Conservation (phyloP, 23 tunicate species). For the Ciona savignyi region DNA sequence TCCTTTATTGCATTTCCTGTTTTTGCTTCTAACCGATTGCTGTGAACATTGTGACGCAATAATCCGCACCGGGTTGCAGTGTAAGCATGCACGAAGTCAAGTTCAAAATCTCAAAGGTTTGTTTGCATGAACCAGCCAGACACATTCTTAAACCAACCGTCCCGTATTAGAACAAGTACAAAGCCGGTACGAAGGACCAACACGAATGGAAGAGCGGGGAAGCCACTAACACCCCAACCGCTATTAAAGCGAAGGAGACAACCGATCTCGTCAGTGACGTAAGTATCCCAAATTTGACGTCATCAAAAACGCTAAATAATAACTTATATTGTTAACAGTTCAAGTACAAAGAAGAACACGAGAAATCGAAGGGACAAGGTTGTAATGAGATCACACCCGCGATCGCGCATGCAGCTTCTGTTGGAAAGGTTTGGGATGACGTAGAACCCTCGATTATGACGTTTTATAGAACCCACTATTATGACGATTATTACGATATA, state of each 20-base stretch:
- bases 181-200: constrained; percentile 49
- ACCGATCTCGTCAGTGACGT: constrained; percentile 62
- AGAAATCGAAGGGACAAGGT: constrained; percentile 65
- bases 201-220: constrained; percentile 79
- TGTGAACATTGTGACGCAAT: background rate
- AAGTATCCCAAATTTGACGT: too few species aligned
- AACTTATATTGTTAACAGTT: background rate
- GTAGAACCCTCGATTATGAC: too few species aligned
- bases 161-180: constrained; percentile 53
- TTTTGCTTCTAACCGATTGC: background rate
- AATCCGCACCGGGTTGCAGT: background rate
- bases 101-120: background rate
- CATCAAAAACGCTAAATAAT: too few species aligned
- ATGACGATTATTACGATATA: too few species aligned
- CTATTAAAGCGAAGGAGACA: constrained; percentile 70
- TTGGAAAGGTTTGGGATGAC: constrained; percentile 38
- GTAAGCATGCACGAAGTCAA: background rate
- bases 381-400: constrained; percentile 80
- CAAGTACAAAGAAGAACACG: constrained; percentile 80
- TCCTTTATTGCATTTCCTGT: background rate
- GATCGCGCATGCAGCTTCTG: constrained; percentile 58
- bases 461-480: too few species aligned
- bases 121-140: background rate
- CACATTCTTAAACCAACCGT: background rate
- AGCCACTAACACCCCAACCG: constrained; percentile 81